Base-by-base conservation (phyloP, 2,113 vertebrate species). In the Taurulus bubalis region DNA sequence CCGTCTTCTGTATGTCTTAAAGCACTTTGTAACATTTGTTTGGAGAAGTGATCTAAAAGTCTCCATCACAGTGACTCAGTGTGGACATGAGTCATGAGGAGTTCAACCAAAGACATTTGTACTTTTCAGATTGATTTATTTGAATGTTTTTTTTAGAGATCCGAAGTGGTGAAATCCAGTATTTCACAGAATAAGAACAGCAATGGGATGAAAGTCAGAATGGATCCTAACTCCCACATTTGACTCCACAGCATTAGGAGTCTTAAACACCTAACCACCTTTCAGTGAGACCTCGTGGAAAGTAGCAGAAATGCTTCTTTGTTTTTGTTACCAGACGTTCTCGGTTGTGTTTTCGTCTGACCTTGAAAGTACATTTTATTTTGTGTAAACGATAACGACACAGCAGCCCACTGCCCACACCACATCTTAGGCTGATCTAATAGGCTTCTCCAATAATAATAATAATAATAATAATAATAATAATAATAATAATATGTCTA, bases 401-500 rank as follows among this genome's bases (percentile, higher is more conserved):
- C 42, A 55, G 71, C 40, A 7, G 22, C 55, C 34, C 18, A 28
- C 30, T 38, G 18, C 55, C 51, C 0, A 8, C 34, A 9, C 10
- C 20, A 24, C 42, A 45, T 38, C 38, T 67, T 32, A 42, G 26
- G 62, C 11, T 10, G 45, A 45, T 76, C 59, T 36, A 76, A 75
- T 47, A 30, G 42, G 38, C 47, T 62, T 32, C 14, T 34, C 15
- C 79, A 56, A 26, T 55, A 55, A 24, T 24, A 53, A 53, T 20
- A 85, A 75, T 77, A 64, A 66, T 45, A 83, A 74, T 66, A 59
- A 64, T n/a, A n/a, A n/a, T n/a, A 56, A 26, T 55, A 55, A 24
- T 24, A 53, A 53, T 20, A 85, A 75, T 77, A 64, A 66, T 45
- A 83, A 74, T n/a, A 83, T 79, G 72, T 77, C 36, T 89, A 26